phyloP scores from a whole-genome alignment of 1,140 invertebrate genomes.

The Trinorchestia longiramus region DNA sequence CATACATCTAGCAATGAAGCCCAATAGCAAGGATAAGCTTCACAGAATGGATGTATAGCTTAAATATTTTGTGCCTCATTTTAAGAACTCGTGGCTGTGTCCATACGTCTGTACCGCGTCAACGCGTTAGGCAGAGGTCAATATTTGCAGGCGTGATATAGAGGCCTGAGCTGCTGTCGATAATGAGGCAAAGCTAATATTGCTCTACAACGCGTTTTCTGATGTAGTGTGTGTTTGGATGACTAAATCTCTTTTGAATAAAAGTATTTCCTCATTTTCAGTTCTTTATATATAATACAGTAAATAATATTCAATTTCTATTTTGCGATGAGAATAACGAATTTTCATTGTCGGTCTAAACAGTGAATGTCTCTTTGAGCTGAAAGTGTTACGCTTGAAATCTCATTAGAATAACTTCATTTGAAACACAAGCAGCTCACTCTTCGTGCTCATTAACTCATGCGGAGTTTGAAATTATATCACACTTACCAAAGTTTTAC shows the following conservation, averaged over 20 bases:
- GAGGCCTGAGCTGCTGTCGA: neutral
- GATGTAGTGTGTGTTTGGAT: neutral
- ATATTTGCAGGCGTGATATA: neutral
- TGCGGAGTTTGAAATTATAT: neutral
- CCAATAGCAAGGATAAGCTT: neutral
- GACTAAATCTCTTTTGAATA: neutral
- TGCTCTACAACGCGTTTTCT: neutral
- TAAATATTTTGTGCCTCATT: neutral
- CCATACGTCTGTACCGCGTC: neutral
- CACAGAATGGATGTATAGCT: neutral
- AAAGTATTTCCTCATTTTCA: neutral
- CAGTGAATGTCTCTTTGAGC: neutral
- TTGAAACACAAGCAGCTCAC: neutral
- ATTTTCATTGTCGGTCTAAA: neutral
- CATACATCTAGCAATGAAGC: neutral
- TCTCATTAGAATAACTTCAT: neutral
- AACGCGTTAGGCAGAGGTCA: neutral
- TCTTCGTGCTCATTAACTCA: neutral
- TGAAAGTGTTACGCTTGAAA: neutral
- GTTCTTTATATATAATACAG: neutral
- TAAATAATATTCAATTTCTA: neutral
- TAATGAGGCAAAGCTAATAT: slow-evolving; percentile 1
- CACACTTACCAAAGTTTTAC: neutral
- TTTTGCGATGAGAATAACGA: neutral
- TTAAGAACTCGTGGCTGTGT: neutral